Evolutionary conservation across 2,797 vertebrate species (phyloP).

Genomic region (Glossophaga mutica): DNA sequence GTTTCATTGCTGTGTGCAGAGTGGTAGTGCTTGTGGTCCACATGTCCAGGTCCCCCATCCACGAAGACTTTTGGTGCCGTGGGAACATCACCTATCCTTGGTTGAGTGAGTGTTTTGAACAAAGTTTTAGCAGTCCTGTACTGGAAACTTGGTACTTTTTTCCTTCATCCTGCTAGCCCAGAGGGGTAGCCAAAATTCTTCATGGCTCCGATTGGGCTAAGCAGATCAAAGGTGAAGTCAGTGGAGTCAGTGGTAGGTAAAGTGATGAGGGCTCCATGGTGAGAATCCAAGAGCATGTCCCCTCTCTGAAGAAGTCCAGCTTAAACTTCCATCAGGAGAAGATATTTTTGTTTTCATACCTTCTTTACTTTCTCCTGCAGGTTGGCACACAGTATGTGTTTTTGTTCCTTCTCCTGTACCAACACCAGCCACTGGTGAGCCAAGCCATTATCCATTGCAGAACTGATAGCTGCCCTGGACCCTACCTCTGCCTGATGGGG

Average conservation of each 20-base stretch:
- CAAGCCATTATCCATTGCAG: background rate
- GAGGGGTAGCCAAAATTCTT: conserved; percentile 28
- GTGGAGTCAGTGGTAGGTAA: background rate
- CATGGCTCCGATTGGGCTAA: conserved; percentile 47
- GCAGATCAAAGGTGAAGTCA: conserved; percentile 44
- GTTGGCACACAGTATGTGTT: conserved; percentile 58
- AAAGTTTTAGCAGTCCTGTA: background rate
- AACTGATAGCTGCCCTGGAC: background rate
- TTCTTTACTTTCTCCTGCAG: conserved; percentile 62
- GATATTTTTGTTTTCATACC: conserved; percentile 56
- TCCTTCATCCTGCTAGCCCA: conserved; percentile 47
- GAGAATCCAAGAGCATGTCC: conserved; percentile 23
- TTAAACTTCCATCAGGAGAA: conserved; percentile 67
- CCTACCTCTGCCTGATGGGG: background rate
- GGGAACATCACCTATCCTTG: background rate
- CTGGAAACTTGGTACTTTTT: background rate
- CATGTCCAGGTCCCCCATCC: background rate
- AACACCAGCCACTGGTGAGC: conserved; percentile 53
- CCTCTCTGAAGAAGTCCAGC: background rate
- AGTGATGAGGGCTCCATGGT: background rate
- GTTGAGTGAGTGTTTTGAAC: conserved; percentile 3
- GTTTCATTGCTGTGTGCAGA: background rate
- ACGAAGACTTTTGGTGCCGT: conserved; percentile 8
- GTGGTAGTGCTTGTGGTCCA: background rate
- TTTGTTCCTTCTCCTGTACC: conserved; percentile 54